A percentile compares a stretch with the other conserved stretches of the same genome.
These are phyloP conservation scores for Sabellastarte sp. DNA, from an alignment of 2,888 invertebrate species.

Conservation along the genomic window DNA sequence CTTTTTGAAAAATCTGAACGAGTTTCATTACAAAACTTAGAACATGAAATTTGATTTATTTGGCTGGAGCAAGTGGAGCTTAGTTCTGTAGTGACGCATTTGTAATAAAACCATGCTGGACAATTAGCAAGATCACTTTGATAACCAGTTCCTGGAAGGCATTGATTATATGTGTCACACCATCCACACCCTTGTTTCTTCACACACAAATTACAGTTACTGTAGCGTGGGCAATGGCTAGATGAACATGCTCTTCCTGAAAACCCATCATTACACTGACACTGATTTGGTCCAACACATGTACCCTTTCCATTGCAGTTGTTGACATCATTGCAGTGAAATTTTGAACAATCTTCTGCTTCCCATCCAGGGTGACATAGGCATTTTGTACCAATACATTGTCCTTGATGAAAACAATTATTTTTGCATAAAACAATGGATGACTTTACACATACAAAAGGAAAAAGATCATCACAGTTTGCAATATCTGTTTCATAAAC, in stretches of 20 bases:
- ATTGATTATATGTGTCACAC: conserved; percentile 1
- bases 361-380: conserved; percentile 2
- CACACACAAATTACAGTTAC: neutral
- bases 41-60: neutral
- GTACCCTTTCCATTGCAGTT: neutral
- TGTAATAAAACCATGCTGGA: conserved; percentile 6
- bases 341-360: neutral
- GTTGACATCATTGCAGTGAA: conserved; percentile 1
- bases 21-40: neutral
- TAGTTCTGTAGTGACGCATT: conserved; percentile 3
- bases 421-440: conserved; percentile 3
- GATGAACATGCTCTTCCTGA: conserved; percentile 2
- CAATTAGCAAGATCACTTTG: too few relatives aligned
- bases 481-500: too few relatives aligned
- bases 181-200: conserved; percentile 9
- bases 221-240: conserved; percentile 2
- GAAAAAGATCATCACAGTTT: neutral
- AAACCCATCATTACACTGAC: conserved; percentile 2
- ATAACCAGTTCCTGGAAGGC: conserved; percentile 9
- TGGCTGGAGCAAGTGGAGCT: neutral
- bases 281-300: conserved; percentile 11
- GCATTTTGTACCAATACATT: neutral
- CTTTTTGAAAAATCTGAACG: neutral
- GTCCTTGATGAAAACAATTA: conserved; percentile 1
- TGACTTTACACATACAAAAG: neutral